phyloP scores from a whole-genome alignment of 2,888 invertebrate species.

The Vannuccia rotundouncinata region DNA sequence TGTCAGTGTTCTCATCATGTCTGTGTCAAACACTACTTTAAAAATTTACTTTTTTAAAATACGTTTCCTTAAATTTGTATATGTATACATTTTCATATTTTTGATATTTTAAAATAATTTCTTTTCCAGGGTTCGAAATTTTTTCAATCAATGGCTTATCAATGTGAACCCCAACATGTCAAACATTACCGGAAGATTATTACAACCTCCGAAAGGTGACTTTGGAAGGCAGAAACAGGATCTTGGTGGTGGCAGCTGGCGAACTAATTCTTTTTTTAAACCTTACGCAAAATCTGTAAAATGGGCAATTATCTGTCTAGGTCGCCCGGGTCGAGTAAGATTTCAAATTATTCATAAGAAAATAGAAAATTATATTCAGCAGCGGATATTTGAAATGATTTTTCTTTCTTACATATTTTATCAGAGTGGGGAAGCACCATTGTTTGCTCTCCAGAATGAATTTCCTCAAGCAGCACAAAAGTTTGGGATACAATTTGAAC shows the following conservation, averaged over 20 bases:
- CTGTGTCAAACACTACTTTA: too few relatives aligned
- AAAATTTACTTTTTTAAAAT: too few relatives aligned
- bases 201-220: not conserved
- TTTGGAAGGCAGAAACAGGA: not conserved
- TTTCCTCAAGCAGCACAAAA: not conserved
- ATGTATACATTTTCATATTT: not conserved
- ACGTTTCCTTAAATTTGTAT: not conserved
- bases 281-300: not conserved
- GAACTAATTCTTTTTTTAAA: not conserved
- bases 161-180: not conserved
- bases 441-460: not conserved
- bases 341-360: too few relatives aligned
- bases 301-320: not conserved
- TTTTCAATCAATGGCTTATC: not conserved
- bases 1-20: too few relatives aligned
- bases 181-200: not conserved
- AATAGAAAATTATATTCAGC: too few relatives aligned
- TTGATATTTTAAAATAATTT: not conserved
- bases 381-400: too few relatives aligned
- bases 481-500: not conserved
- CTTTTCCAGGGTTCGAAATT: not conserved
- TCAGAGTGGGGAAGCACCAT: not conserved
- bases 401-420: not conserved
- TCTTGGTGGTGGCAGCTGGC: not conserved
- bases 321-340: too few relatives aligned